Evolutionary conservation across 2,797 vertebrate genomes (phyloP).

Genomic region (Clarias fuscus): DNA sequence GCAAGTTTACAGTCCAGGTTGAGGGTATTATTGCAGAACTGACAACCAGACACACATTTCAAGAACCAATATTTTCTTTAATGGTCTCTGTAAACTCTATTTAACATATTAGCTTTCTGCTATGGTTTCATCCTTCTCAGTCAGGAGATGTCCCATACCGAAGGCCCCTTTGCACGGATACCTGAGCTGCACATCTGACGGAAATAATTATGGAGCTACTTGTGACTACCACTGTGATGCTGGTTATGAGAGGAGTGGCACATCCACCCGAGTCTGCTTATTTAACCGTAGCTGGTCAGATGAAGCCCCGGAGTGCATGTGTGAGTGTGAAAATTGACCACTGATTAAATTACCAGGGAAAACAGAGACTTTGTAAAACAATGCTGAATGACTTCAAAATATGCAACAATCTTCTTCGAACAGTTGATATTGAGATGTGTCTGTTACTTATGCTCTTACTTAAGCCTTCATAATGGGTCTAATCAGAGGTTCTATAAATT

Average conservation of each 20-base stretch:
- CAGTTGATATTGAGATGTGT: too few relatives aligned
- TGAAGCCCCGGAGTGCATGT: constrained; percentile 73
- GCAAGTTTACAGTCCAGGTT: constrained; percentile 91
- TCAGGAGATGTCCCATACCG: constrained; percentile 82
- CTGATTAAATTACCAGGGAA: not conserved
- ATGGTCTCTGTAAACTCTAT: not conserved
- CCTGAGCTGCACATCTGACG: constrained; percentile 84
- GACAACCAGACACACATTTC: not conserved
- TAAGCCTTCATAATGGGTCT: too few relatives aligned
- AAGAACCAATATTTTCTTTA: not conserved
- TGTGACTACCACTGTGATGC: constrained; percentile 90
- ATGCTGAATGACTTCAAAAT: too few relatives aligned
- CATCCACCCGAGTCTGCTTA: constrained; percentile 81
- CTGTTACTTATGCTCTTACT: too few relatives aligned
- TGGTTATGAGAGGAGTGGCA: constrained; percentile 83
- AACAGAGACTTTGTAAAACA: not conserved
- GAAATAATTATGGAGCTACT: constrained; percentile 87
- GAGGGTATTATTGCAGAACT: constrained; percentile 76
- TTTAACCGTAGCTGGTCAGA: constrained; percentile 86
- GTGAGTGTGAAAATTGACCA: constrained; percentile 61
- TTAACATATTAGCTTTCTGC: not conserved
- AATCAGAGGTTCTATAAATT: too few relatives aligned
- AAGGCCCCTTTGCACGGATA: constrained; percentile 83
- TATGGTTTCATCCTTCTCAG: constrained; percentile 52
- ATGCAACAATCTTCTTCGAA: too few relatives aligned